Conservation (phyloP, 2,113 vertebrate genomes). For the Lasiurus cinereus region DNA sequence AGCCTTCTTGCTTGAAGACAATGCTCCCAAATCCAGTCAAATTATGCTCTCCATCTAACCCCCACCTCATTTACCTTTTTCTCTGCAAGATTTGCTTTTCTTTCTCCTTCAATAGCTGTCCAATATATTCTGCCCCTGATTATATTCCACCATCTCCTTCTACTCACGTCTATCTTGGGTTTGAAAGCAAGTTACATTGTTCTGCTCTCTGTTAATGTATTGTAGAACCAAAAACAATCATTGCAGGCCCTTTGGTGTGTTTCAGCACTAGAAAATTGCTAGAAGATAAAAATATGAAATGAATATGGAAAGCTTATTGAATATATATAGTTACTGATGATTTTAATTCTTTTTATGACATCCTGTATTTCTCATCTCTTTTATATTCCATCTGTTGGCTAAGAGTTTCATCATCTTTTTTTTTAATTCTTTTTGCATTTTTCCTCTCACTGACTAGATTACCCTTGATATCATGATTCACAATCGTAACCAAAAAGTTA, state of each 20-base stretch:
- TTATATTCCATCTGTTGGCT: background rate
- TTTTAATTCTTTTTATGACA: background rate
- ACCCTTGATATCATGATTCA: background rate
- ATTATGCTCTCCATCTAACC: background rate
- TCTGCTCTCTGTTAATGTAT: background rate
- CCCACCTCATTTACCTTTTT: background rate
- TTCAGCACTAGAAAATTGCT: background rate
- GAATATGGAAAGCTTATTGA: background rate
- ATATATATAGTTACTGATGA: background rate
- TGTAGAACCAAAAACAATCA: background rate
- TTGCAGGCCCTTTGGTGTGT: background rate
- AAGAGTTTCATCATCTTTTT: background rate
- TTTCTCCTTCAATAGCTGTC: background rate
- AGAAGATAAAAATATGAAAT: background rate
- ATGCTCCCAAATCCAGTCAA: background rate
- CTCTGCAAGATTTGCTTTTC: background rate
- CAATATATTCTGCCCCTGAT: background rate
- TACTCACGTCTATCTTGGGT: background rate
- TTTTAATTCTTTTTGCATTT: conserved; percentile 8
- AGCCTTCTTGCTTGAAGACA: background rate
- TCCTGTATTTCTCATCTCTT: background rate
- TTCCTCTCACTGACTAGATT: background rate
- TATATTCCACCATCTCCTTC: background rate
- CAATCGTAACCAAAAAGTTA: background rate
- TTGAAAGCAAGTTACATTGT: background rate